Conservation (phyloP, 1,140 invertebrate species). For the Eueides isabella region DNA sequence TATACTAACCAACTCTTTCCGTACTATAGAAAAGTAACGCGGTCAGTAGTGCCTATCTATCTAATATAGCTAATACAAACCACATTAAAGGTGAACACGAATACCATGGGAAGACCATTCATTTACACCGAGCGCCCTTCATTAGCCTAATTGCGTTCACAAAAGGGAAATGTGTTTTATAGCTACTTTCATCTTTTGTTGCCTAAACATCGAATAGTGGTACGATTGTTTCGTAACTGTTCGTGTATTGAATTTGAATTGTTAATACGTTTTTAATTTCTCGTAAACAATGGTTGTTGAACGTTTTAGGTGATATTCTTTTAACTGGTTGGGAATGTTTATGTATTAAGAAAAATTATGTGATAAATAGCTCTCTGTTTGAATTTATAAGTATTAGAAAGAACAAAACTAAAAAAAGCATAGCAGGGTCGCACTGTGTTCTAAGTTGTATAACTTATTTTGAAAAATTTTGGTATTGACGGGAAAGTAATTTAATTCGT, state of each 20-base stretch:
- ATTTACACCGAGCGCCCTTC: constrained; percentile 67
- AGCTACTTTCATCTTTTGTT: constrained; percentile 76
- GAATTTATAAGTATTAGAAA: too few relatives aligned
- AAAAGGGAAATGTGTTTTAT: constrained; percentile 78
- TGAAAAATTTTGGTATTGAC: too few relatives aligned
- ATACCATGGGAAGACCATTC: constrained; percentile 68
- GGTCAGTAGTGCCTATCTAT: constrained; percentile 29
- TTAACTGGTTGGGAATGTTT: background rate
- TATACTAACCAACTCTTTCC: background rate
- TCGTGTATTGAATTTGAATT: constrained; percentile 24
- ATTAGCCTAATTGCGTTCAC: constrained; percentile 78
- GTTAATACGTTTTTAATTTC: constrained; percentile 17
- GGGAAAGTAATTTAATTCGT: too few relatives aligned
- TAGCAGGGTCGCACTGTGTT: too few relatives aligned
- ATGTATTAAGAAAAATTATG: too few relatives aligned
- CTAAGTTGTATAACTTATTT: too few relatives aligned
- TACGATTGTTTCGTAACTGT: constrained; percentile 34
- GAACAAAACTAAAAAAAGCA: too few relatives aligned
- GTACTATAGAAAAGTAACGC: constrained; percentile 5
- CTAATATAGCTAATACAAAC: constrained; percentile 49
- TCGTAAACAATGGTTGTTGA: background rate
- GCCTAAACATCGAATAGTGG: constrained; percentile 62
- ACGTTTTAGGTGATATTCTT: background rate
- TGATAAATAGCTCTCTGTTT: too few relatives aligned
- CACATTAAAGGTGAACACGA: constrained; percentile 77